Evolutionary conservation across 2,888 invertebrate genomes (phyloP).

Genomic region (Ephialtes manifestator): DNA sequence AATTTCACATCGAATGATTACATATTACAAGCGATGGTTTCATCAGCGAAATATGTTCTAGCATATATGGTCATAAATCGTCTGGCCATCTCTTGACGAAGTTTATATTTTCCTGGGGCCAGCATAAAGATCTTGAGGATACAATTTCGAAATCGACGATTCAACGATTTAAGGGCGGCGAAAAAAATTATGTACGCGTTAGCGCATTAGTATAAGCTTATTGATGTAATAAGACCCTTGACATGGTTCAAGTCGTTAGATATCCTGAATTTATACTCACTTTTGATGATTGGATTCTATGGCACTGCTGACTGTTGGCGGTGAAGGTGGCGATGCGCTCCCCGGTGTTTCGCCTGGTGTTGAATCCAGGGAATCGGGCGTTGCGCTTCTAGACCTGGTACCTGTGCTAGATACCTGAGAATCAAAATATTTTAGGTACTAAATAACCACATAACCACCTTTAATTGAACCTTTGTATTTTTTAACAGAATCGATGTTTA

Average conservation of each 20-base stretch:
- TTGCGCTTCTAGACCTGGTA: slow-evolving; percentile 94
- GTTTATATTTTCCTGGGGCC: background rate
- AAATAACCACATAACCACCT: background rate
- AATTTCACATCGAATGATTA: background rate
- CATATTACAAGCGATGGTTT: background rate
- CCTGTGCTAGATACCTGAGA: slow-evolving; percentile 93
- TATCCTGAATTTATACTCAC: slow-evolving; percentile 71
- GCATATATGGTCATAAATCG: background rate
- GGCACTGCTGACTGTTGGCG: slow-evolving; percentile 76
- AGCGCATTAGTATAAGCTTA: background rate
- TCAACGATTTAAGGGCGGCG: no score
- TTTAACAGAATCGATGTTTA: background rate
- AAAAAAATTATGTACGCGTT: background rate
- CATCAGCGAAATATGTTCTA: background rate
- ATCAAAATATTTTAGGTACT: slow-evolving; percentile 74
- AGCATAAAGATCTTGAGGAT: no score
- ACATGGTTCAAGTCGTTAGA: background rate
- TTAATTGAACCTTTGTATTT: background rate
- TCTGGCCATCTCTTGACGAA: background rate
- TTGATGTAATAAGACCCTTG: background rate
- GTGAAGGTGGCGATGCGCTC: slow-evolving; percentile 84
- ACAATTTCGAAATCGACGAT: background rate
- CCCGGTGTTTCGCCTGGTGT: slow-evolving; percentile 87
- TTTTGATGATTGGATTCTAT: slow-evolving; percentile 77
- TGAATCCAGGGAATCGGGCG: slow-evolving; percentile 95